Evolutionary conservation across 2,888 invertebrate species (phyloP).

Genomic region (Meliscaeva auricollis): DNA sequence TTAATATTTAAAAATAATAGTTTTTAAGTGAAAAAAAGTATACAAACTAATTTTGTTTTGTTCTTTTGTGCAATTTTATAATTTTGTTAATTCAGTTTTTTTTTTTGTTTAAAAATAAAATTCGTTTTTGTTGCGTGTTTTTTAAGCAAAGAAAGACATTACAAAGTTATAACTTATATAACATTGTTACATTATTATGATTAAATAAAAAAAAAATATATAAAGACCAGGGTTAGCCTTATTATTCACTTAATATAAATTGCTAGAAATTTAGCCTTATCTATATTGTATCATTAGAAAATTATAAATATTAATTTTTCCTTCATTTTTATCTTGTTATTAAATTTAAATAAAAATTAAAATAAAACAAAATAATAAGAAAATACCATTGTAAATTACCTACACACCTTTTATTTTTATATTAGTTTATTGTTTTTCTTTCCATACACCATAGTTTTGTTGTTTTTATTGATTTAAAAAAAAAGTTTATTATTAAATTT

Average conservation of each 20-base stretch:
- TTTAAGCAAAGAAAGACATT: slow-evolving; percentile 72
- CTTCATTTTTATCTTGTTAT: slow-evolving; percentile 56
- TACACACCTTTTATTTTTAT: slow-evolving; percentile 56
- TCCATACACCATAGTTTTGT: slow-evolving; percentile 72
- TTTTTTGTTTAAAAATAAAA: too few species aligned
- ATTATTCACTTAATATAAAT: slow-evolving; percentile 54
- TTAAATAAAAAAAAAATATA: slow-evolving; percentile 25
- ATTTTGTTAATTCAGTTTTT: slow-evolving; percentile 37
- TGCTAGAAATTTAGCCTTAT: slow-evolving; percentile 54
- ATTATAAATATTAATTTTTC: slow-evolving; percentile 37
- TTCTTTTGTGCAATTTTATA: slow-evolving; percentile 69
- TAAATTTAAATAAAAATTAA: slow-evolving; percentile 40
- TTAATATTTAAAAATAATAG: slow-evolving; percentile 50
- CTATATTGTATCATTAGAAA: slow-evolving; percentile 50
- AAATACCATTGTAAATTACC: slow-evolving; percentile 67
- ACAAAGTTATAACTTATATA: slow-evolving; percentile 61
- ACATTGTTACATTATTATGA: slow-evolving; percentile 31
- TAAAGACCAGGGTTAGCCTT: slow-evolving; percentile 68
- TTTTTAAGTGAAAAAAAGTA: slow-evolving; percentile 58
- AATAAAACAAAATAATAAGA: slow-evolving; percentile 31
- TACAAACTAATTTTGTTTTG: slow-evolving; percentile 42
- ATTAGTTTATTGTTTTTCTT: slow-evolving; percentile 39
- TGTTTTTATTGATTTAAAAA: slow-evolving; percentile 70
- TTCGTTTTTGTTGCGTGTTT: slow-evolving; percentile 61
- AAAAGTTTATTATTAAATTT: slow-evolving; percentile 57